These are phyloP conservation scores for Dromiciops gliroides DNA, from an alignment of 2,113 vertebrate species.

Conservation along the genomic window DNA sequence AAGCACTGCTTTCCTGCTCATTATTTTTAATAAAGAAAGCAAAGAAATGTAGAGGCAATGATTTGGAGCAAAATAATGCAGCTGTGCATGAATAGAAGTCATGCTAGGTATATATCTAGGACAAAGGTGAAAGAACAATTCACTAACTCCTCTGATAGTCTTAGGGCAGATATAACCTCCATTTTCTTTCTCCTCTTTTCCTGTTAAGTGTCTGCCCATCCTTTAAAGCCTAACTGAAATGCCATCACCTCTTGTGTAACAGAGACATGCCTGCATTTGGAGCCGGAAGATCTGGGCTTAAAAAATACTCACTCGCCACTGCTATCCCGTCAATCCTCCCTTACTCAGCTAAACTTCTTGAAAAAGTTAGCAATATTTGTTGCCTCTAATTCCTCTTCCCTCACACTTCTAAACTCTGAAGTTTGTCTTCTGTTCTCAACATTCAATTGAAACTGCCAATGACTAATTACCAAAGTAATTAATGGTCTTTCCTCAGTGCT, in stretches of 20 bases:
- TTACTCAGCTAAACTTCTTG: background rate
- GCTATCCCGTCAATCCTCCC: background rate
- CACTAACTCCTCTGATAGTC: background rate
- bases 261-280: background rate
- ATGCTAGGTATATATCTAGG: background rate
- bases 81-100: background rate
- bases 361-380: background rate
- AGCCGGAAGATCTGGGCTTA: background rate
- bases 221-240: background rate
- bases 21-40: constrained; percentile 5
- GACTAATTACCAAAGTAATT: background rate
- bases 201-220: background rate
- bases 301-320: background rate
- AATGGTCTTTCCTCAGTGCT: background rate
- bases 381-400: background rate
- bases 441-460: background rate
- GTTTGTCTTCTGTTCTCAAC: background rate
- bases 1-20: constrained; percentile 1
- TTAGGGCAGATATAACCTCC: background rate
- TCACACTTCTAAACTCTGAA: background rate
- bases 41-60: background rate
- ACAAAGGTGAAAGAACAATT: background rate
- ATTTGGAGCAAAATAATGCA: background rate
- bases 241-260: background rate
- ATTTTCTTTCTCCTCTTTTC: background rate